Evolutionary conservation across 2,888 invertebrate species (phyloP).

Genomic region (Quadriops clusia): DNA sequence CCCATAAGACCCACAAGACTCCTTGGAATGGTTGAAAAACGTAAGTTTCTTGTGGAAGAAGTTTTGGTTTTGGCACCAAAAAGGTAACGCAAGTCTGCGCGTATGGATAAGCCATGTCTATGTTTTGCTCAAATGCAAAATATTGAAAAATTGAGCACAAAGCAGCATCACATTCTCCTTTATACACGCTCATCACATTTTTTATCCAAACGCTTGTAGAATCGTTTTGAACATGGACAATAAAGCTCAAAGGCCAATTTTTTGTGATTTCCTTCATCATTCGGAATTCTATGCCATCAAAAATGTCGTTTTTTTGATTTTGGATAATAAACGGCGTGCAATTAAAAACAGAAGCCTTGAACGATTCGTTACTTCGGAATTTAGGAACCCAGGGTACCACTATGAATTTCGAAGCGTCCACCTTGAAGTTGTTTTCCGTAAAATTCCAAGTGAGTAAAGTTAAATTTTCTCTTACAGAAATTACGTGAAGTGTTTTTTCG

Average conservation of each 20-base stretch:
- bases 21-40: slow-evolving; percentile 22
- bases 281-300: slow-evolving; percentile 18
- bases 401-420: too few species aligned
- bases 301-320: slow-evolving; percentile 8
- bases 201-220: slow-evolving; percentile 13
- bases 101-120: slow-evolving; percentile 19
- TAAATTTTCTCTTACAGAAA: too few species aligned
- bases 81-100: slow-evolving; percentile 22
- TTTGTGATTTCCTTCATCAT: slow-evolving; percentile 19
- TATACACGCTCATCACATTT: slow-evolving; percentile 13
- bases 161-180: slow-evolving; percentile 16
- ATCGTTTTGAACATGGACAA: slow-evolving; percentile 8
- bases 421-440: too few species aligned
- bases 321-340: slow-evolving; percentile 18
- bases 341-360: slow-evolving; percentile 15
- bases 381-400: too few species aligned
- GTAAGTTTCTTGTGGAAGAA: slow-evolving; percentile 20
- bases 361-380: too few species aligned
- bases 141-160: slow-evolving; percentile 21
- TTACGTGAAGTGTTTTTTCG: too few species aligned
- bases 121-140: slow-evolving; percentile 2
- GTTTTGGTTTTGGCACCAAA: slow-evolving; percentile 23
- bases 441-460: too few species aligned
- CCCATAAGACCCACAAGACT: too few species aligned
- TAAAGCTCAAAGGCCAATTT: slow-evolving; percentile 15